Conservation (phyloP, 2,888 invertebrate species). For the Dioctria rufipes region DNA sequence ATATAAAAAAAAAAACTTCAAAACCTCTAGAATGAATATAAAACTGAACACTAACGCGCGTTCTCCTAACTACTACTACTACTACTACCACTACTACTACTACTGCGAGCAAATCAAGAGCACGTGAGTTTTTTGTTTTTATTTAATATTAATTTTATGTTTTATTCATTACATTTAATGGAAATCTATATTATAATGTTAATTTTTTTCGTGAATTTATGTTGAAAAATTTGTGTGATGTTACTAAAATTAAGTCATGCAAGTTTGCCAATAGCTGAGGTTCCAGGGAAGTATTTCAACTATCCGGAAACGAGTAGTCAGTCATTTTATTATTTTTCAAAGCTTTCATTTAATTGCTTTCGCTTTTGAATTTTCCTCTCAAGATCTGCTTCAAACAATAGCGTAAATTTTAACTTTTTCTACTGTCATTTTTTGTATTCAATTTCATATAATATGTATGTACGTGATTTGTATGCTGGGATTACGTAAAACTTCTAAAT, state of each 20-base stretch:
- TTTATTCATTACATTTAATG: slow-evolving; percentile 58
- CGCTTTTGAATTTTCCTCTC: too few species aligned
- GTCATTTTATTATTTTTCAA: slow-evolving; percentile 17
- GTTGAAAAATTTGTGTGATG: slow-evolving; percentile 35
- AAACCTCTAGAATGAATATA: slow-evolving; percentile 39
- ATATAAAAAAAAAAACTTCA: slow-evolving; percentile 5
- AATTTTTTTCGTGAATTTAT: background rate
- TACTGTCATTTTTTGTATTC: too few species aligned
- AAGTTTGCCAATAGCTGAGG: slow-evolving; percentile 30
- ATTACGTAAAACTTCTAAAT: too few species aligned
- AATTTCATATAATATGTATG: background rate
- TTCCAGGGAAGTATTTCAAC: background rate
- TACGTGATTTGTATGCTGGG: background rate
- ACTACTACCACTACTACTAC: background rate
- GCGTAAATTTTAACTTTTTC: too few species aligned
- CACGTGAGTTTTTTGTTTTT: slow-evolving; percentile 64
- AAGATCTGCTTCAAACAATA: too few species aligned
- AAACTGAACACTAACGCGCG: slow-evolving; percentile 60
- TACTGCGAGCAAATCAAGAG: slow-evolving; percentile 61
- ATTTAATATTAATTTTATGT: slow-evolving; percentile 61
- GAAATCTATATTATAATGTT: slow-evolving; percentile 12
- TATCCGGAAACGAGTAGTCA: slow-evolving; percentile 22
- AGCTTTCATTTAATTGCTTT: too few species aligned
- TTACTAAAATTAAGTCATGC: slow-evolving; percentile 38
- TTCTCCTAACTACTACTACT: slow-evolving; percentile 57